These are phyloP conservation scores for Stichodactyla mertensii DNA, from an alignment of 64 coral and sea anemone genomes.

Conservation along the genomic window DNA sequence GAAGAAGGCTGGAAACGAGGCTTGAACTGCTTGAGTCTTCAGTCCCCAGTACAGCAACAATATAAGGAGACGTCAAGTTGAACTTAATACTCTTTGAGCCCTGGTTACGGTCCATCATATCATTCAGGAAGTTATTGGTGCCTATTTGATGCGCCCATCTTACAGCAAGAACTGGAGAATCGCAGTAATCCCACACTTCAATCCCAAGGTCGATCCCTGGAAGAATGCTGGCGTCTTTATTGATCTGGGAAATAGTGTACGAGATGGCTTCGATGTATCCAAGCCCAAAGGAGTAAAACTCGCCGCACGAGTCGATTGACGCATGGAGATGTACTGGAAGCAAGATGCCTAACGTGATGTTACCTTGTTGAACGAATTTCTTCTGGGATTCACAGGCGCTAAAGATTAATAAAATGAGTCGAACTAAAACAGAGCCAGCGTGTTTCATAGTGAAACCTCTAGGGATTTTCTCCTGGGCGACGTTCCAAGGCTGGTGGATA, in stretches of 20 bases:
- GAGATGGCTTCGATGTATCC: constrained; percentile 56
- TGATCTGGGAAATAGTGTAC: constrained; percentile 46
- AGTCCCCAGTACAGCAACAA: constrained; percentile 54
- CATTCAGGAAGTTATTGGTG: constrained; percentile 40
- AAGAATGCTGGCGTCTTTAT: constrained; percentile 41
- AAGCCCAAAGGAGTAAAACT: constrained; percentile 50
- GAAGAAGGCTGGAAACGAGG: constrained; percentile 50
- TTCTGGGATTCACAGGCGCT: background rate
- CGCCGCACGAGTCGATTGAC: constrained; percentile 28
- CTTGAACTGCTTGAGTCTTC: constrained; percentile 48
- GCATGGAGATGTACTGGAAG: constrained; percentile 30
- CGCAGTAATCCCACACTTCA: constrained; percentile 59
- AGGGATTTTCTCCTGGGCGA: background rate
- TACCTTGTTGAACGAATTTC: constrained; percentile 37
- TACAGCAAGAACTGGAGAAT: constrained; percentile 40
- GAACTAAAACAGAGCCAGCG: background rate
- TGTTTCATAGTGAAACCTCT: background rate
- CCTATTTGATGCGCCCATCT: constrained; percentile 38
- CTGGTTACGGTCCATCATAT: background rate
- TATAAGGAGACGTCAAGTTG: constrained; percentile 29
- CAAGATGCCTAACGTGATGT: constrained; percentile 45
- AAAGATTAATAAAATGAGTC: background rate
- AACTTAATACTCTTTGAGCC: background rate
- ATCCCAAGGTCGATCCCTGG: constrained; percentile 41
- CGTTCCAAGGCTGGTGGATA: background rate